phyloP scores from a whole-genome alignment of 2,113 vertebrate genomes.

The Varanus komodoensis region DNA sequence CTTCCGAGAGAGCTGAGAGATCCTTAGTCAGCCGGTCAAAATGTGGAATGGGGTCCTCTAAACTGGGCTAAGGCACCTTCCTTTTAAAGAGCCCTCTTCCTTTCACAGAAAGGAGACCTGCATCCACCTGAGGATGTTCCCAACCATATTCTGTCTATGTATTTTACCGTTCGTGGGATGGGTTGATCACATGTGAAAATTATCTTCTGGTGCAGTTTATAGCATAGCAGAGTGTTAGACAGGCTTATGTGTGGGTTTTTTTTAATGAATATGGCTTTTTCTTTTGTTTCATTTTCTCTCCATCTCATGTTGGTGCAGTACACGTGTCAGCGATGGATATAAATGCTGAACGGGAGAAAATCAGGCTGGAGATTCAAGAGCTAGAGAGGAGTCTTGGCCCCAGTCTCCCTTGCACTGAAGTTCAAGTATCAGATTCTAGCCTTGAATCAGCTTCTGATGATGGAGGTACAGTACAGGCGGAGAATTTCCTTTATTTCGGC shows the following conservation, averaged over 20 bases:
- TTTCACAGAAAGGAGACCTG: no score
- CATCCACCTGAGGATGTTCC: no score
- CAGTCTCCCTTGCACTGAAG: fast-evolving
- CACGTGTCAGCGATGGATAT: slow-evolving; percentile 63
- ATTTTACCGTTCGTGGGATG: no score
- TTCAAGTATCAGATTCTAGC: slow-evolving; percentile 46
- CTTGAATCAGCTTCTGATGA: slow-evolving; percentile 62
- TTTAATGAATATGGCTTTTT: fast-evolving
- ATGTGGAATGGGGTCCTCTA: no score
- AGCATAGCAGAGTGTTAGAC: not conserved
- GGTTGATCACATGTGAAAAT: no score
- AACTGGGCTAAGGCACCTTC: no score
- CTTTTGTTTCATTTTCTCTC: not conserved
- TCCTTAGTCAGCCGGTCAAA: no score
- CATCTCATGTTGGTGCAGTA: not conserved
- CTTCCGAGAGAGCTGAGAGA: no score
- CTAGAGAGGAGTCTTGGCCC: slow-evolving; percentile 78
- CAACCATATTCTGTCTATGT: no score
- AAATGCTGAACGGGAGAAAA: slow-evolving; percentile 73
- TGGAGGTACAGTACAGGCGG: not conserved
- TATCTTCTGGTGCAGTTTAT: not conserved
- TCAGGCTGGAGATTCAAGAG: slow-evolving; percentile 79
- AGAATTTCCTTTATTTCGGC: not conserved
- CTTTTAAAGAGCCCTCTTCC: no score
- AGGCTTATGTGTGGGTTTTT: not conserved